Evolutionary conservation across 2,113 vertebrate genomes (phyloP).

Genomic region (Hippocampus zosterae): DNA sequence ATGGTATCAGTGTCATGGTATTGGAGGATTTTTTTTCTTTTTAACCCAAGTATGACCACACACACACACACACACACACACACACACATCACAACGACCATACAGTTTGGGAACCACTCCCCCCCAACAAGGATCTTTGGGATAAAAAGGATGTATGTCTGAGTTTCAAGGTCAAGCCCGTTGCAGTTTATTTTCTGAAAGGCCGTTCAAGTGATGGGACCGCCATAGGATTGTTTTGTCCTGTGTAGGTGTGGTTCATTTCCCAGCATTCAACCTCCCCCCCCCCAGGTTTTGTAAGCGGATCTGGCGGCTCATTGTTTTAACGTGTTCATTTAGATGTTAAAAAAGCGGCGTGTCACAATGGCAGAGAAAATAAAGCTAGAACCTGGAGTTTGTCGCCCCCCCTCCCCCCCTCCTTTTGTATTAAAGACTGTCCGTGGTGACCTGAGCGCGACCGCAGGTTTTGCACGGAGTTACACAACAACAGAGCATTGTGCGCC

Average conservation of each 20-base stretch:
- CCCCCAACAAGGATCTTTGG: neutral
- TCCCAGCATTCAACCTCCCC: conserved; percentile 52
- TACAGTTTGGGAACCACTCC: neutral
- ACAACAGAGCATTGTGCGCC: conserved; percentile 41
- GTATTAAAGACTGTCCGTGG: neutral
- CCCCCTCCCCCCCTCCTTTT: neutral
- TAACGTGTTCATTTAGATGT: conserved; percentile 37
- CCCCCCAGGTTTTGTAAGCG: conserved; percentile 36
- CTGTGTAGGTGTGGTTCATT: conserved; percentile 48
- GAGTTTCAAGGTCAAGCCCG: conserved; percentile 11
- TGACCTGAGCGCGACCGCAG: conserved; percentile 11
- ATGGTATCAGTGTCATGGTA: too few species aligned
- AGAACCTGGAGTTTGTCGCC: neutral
- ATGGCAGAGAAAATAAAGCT: conserved; percentile 10
- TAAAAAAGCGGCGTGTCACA: conserved; percentile 12
- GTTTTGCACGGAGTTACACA: conserved; percentile 23
- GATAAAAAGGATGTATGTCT: neutral
- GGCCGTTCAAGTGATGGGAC: conserved; percentile 36
- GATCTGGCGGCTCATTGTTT: conserved; percentile 48
- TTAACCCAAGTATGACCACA: neutral
- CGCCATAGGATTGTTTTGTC: conserved; percentile 42
- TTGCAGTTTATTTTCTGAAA: conserved; percentile 42
- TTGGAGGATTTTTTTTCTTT: neutral
- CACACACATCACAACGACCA: too few species aligned
- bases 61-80: neutral